Base-by-base conservation (phyloP, 2,797 vertebrate species). In the Benthosema pterotum region DNA sequence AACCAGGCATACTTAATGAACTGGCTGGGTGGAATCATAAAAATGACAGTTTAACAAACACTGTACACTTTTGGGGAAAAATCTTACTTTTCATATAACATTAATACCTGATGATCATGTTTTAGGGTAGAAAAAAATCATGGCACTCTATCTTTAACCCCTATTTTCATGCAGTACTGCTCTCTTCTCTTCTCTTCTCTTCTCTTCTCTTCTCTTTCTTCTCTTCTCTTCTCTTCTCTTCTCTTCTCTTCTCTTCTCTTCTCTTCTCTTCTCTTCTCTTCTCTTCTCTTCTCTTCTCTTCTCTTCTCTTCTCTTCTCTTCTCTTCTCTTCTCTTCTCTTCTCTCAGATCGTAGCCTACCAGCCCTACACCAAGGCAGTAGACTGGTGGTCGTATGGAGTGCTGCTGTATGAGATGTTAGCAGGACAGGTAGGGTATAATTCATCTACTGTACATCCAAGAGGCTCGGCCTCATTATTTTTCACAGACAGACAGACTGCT, bases 381-480 rank as follows among this genome's bases (percentile, higher is more conserved):
- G 95, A 97, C 75, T 97, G 96, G 96, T 97, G 96, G 96, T 95
- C 96, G 6, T 97, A 93, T 47, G 96, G 96, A 25, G 95, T 97
- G 0, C 88, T 97, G 65, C 84, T 97, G 3, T 97, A 96, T 70
- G 95, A 97, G 78, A 96, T 97, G 95, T 77, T 97, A 77, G 95
- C 96, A 4, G 96, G 96, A 73, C 96, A 96, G 94, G 95, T 96
- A 85, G 75, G 42, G 4, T 52, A 59, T 66, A 51, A 11, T 67
- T 71, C 55, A 57, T 55, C 15, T 12, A 25, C 15, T 12, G 5
- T 25, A 25, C 22, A 5, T 25, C 5, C 22, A 25, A 25, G 22
- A 25, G 22, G 22, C 22, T 25, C 22, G 22, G 22, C 22, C 22
- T 25, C 22, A 4, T 16, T 15, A 55, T 16, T 42, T 45, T 49